Evolutionary conservation across 2,888 invertebrate genomes (phyloP), one percentile per base, ranked within the genome.

Genomic region (Mongoloraphidia duomilia): DNA sequence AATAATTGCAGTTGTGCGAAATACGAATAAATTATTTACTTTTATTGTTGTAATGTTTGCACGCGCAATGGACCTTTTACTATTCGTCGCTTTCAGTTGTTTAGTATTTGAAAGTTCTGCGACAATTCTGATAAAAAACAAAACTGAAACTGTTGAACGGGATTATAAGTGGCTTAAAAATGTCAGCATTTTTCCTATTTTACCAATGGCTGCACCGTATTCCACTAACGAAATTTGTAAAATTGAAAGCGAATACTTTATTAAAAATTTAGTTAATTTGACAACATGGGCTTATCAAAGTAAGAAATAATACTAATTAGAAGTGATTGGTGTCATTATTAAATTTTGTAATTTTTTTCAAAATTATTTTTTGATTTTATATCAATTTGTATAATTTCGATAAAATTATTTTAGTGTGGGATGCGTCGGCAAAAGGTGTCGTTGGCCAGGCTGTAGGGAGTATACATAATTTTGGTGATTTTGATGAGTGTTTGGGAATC

Each of bases 381-480:
- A 26, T 26, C 5, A 26, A 6, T 26, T 26, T 26, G 26, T 26
- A 26, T 26, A 26, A 26, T 26, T 26, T 26, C 6, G 13, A 39
- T 40, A 14, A 46, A 43, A 52, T 42, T 41, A 39, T 65, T 57
- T 48, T 59, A 79, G 79, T 77, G 68, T 77, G 77, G 77, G 80
- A 80, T 56, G 67, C 79, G 0, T 74, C 76, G 34, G 71, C 76
- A 2, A 76, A 77, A 49, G 71, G 74, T 44, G 69, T 77, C 0
- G 67, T 70, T 44, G 78, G 79, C 1, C 61, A 77, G 10, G 60
- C 78, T 1, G 71, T 72, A 41, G 79, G 76, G 0, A 76, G 71
- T 57, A 64, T 69, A 1, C 76, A 70, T 56, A 77, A 79, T 54
- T 64, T 79, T 51, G 80, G 80, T 0, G 73, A 78, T 60, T 80